phyloP scores from a whole-genome alignment of 2,797 vertebrate species.

The Zenarchopterus dispar region DNA sequence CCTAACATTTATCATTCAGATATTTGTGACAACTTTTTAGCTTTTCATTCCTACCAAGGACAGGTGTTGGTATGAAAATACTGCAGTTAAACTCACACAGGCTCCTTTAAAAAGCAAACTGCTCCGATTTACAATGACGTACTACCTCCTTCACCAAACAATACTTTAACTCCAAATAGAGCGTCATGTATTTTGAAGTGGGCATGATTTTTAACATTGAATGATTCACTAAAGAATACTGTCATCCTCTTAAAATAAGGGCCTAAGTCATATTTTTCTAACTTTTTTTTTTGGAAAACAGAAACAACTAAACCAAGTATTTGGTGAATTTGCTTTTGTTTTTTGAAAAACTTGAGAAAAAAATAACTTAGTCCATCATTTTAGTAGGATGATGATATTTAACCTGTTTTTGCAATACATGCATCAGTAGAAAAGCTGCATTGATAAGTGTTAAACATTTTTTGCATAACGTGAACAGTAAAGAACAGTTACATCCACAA shows the following conservation, averaged over 20 bases:
- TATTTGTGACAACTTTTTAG: conserved; percentile 49
- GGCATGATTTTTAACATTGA: conserved; percentile 16
- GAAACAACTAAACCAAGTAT: too few species aligned
- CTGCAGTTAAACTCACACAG: conserved; percentile 19
- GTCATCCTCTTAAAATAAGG: too few species aligned
- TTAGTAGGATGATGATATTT: too few species aligned
- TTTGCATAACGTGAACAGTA: conserved; percentile 50
- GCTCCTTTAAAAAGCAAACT: not conserved
- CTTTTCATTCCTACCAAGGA: conserved; percentile 66
- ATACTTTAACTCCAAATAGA: not conserved
- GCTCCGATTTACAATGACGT: too few species aligned
- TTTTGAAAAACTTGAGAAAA: too few species aligned
- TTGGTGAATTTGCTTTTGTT: too few species aligned
- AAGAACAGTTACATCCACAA: conserved; percentile 39
- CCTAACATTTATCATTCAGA: conserved; percentile 41
- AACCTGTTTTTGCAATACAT: conserved; percentile 39
- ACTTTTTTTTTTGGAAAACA: too few species aligned
- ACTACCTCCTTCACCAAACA: too few species aligned
- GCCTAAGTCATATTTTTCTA: too few species aligned
- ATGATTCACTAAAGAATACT: conserved; percentile 33
- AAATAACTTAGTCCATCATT: too few species aligned
- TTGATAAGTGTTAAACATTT: conserved; percentile 20
- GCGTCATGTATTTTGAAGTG: conserved; percentile 20
- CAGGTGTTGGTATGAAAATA: conserved; percentile 60
- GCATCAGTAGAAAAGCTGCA: conserved; percentile 31